phyloP scores from a whole-genome alignment of 2,113 vertebrate species.

The Strix uralensis region DNA sequence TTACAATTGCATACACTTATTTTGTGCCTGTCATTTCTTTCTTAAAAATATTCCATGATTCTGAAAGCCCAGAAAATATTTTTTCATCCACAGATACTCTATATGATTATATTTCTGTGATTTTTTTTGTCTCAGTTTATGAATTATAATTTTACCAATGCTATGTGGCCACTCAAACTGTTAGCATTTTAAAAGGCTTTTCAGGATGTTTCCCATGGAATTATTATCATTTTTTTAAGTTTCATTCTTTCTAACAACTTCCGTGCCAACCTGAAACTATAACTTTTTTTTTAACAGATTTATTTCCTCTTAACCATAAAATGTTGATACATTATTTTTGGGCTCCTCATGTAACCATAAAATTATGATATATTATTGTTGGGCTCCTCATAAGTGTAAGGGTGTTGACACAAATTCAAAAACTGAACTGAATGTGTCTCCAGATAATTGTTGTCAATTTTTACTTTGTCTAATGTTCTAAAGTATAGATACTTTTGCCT shows the following conservation, averaged over 20 bases:
- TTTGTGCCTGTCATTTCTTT: not conserved
- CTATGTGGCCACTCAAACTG: not conserved
- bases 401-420: not conserved
- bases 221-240: not conserved
- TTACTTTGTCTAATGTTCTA: not conserved
- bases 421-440: not conserved
- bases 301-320: not conserved
- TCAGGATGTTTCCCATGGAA: not conserved
- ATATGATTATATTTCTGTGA: not conserved
- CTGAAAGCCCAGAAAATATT: not conserved
- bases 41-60: not conserved
- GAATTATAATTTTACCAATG: not conserved
- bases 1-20: not conserved
- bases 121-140: not conserved
- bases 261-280: not conserved
- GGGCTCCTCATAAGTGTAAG: not conserved
- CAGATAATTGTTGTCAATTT: not conserved
- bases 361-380: not conserved
- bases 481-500: not conserved
- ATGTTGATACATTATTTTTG: not conserved
- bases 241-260: not conserved
- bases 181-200: not conserved
- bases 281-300: not conserved
- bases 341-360: not conserved
- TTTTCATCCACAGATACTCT: not conserved